phyloP scores from a whole-genome alignment of 2,113 vertebrate species.

The Actenoides hombroni region DNA sequence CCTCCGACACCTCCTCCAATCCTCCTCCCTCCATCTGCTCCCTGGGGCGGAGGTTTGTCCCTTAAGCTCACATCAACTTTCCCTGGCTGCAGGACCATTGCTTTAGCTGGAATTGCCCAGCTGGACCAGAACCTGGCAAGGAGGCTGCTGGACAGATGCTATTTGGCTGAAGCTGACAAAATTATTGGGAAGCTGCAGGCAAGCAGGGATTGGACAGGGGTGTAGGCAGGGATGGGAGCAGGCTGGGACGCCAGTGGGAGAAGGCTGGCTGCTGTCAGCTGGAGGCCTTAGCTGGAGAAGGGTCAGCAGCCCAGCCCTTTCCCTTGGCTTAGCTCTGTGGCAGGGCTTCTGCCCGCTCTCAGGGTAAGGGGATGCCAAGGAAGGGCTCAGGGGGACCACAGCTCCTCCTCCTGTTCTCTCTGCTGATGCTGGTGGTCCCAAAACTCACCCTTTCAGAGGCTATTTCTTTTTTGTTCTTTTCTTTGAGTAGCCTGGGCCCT shows the following conservation, averaged over 20 bases:
- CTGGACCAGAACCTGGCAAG: neutral
- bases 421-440: neutral
- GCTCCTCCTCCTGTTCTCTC: neutral
- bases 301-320: neutral
- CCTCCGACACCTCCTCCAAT: neutral
- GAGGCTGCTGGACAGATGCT: neutral
- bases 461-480: neutral
- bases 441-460: neutral
- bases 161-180: neutral
- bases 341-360: neutral
- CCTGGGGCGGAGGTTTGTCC: neutral
- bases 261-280: neutral
- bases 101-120: neutral
- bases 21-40: neutral
- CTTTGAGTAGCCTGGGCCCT: neutral
- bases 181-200: conserved; percentile 12
- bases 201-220: neutral
- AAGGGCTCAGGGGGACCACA: rapidly evolving
- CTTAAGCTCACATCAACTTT: rapidly evolving
- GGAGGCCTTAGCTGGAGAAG: conserved; percentile 1
- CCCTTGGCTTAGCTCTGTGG: neutral
- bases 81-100: neutral
- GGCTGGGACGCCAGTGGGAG: neutral
- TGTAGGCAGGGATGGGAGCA: conserved; percentile 40
- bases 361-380: rapidly evolving